Percentiles rank a stretch among this genome's conserved stretches.
Conservation (phyloP, 2,797 vertebrate species). For the Falco rusticolus region DNA sequence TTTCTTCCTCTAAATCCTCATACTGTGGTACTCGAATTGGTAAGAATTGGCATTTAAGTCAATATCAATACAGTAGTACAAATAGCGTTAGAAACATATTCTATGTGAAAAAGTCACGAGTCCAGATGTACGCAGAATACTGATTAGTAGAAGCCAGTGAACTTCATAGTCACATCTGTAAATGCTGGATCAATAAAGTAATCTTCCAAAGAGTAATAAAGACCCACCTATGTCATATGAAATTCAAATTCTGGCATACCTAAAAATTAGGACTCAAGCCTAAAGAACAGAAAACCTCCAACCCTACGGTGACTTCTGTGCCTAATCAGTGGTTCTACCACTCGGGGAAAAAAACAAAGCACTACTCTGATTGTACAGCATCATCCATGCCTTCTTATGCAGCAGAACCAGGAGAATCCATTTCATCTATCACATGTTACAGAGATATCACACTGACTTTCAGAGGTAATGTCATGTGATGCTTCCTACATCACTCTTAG, state of each 20-base stretch:
- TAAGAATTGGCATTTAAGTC: background rate
- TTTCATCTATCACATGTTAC: background rate
- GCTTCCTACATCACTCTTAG: rapidly evolving
- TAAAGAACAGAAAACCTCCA: background rate
- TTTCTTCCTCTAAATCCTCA: constrained; percentile 10
- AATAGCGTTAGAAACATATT: background rate
- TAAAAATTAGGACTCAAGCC: background rate
- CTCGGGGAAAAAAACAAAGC: background rate
- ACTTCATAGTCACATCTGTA: background rate
- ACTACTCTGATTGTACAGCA: background rate
- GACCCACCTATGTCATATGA: background rate
- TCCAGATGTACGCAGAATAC: background rate
- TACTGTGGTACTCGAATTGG: background rate
- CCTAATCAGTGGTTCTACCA: background rate
- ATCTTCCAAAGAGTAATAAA: background rate
- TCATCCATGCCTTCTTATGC: background rate
- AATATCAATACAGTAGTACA: background rate
- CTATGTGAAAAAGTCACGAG: background rate
- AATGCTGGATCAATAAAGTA: background rate
- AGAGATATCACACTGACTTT: rapidly evolving
- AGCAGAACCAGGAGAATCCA: background rate
- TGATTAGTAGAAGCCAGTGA: background rate
- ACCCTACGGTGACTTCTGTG: background rate
- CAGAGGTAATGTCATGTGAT: background rate
- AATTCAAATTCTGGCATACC: background rate